A percentile compares a stretch with the other conserved stretches of the same genome.
Evolutionary conservation across 2,113 vertebrate species (phyloP).

Genomic region (Bucco capensis): DNA sequence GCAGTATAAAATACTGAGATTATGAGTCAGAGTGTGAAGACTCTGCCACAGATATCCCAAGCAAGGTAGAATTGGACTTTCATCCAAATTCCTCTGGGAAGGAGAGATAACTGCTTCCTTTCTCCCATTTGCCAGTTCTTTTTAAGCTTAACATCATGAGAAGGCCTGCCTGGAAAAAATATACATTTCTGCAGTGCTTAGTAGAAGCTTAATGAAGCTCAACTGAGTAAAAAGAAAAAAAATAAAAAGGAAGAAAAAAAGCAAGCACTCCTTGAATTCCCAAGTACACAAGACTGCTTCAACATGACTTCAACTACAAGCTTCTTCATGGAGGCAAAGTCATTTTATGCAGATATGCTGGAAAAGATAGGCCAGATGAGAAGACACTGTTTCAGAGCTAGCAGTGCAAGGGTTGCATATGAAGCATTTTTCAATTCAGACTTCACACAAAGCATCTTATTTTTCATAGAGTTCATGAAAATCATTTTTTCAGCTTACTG

Average conservation of each 20-base stretch:
- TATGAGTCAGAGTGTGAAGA: slow-evolving; percentile 12
- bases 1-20: neutral
- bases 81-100: neutral
- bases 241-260: neutral
- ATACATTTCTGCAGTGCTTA: neutral
- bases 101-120: neutral
- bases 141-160: neutral
- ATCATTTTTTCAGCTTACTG: neutral
- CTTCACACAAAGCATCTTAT: neutral
- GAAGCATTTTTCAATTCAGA: neutral
- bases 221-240: neutral
- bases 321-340: neutral
- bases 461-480: neutral
- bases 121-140: neutral
- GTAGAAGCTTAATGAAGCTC: neutral
- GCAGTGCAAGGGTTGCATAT: neutral
- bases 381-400: neutral
- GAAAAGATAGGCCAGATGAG: neutral
- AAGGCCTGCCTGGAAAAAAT: neutral
- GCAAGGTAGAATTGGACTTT: neutral
- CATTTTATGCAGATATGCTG: neutral
- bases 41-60: neutral
- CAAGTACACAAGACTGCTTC: neutral
- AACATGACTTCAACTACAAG: neutral
- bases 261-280: neutral